Base-by-base conservation (phyloP, 2,888 invertebrate species). In the Bombylius discolor region DNA sequence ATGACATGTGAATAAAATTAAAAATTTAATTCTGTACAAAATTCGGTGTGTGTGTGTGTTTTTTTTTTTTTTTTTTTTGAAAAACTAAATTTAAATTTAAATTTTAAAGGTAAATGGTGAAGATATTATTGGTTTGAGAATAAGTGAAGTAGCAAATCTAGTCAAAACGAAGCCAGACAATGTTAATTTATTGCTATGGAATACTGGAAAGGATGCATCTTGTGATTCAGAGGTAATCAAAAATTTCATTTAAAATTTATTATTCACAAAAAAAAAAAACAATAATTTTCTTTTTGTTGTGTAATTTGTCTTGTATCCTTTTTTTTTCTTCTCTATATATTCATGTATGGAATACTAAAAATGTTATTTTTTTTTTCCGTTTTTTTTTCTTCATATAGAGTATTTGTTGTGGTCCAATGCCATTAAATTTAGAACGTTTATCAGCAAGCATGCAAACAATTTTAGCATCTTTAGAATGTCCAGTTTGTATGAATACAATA, bases 401-500 rank as follows among this genome's bases (percentile, higher is more conserved):
- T 57, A 67, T 79, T 56, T 79, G 79, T 62, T 78, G 79, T 64
- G 79, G 77, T 42, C 79, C 80, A 14, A 77, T 80, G 76, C 79
- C 80, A 47, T 70, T 71, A 60, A 78, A 76, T 61, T 66, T 79
- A 52, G 78, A 78, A 64, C 72, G 77, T 4, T 71, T 80, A 11
- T 76, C 77, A 45, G 72, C 77, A 13, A 74, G 77, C 59, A 74
- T 78, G 66, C 74, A 77, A 56, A 70, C 76, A 52, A 76, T 80
- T 58, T 68, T 80, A 49, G 67, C 72, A 52, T 71, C 77, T 61
- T 69, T 84, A 59, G 83, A 84, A 65, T 84, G 84, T 64, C 83
- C 84, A 31, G 77, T 84, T 49, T 84, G 84, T 64, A 70, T 81
- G 62, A 80, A 82, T 61, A 81, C 80, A 53, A 80, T 82, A 57